Conservation (phyloP, 2,888 invertebrate genomes). For the Eupelmus urozonus region DNA sequence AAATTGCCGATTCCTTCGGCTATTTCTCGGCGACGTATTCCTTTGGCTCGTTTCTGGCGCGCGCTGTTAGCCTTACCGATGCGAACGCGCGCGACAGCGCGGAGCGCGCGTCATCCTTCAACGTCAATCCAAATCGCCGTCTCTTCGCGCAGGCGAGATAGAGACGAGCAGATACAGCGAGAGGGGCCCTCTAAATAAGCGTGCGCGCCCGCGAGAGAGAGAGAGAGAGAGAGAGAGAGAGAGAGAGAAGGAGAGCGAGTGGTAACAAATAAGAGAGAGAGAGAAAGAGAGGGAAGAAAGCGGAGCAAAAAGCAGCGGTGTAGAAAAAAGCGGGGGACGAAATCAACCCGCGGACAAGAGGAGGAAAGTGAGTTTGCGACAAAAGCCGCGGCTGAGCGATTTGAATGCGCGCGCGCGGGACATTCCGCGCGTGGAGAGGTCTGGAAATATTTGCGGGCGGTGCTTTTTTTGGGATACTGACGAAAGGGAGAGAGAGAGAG, state of each 20-base stretch:
- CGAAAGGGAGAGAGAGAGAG: too few relatives aligned
- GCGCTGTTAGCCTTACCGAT: constrained; percentile 66
- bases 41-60: constrained; percentile 23
- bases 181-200: constrained; percentile 6
- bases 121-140: constrained; percentile 71
- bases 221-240: constrained; percentile 9
- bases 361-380: constrained; percentile 11
- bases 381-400: constrained; percentile 51
- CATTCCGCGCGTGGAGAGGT: constrained; percentile 23
- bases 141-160: constrained; percentile 46
- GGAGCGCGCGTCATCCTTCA: constrained; percentile 74
- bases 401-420: constrained; percentile 47
- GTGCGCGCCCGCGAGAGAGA: neutral
- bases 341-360: too few relatives aligned
- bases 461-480: too few relatives aligned
- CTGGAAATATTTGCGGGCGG: constrained; percentile 29
- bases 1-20: constrained; percentile 29
- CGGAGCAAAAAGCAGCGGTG: neutral
- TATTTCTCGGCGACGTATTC: neutral
- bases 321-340: constrained; percentile 3
- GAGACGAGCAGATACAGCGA: constrained; percentile 57
- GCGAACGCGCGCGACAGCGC: constrained; percentile 63
- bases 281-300: constrained; percentile 3
- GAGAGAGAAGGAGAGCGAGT: neutral
- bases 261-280: constrained; percentile 21